Conservation (phyloP, 2,888 invertebrate genomes). For the Calameuta idolon region DNA sequence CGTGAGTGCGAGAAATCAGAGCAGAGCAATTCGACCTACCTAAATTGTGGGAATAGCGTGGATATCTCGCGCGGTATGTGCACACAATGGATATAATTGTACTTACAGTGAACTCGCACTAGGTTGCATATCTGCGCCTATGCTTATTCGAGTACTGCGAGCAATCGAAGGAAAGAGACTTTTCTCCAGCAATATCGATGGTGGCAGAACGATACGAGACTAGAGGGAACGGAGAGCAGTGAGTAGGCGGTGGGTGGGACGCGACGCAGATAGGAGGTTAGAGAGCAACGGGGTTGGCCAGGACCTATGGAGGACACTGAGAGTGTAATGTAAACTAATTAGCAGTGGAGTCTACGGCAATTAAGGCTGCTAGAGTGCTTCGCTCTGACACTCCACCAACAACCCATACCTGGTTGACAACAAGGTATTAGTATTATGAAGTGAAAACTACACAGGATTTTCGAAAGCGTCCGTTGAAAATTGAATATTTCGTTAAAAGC, state of each 20-base stretch:
- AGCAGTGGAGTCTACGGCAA: slow-evolving; percentile 63
- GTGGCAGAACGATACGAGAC: neutral
- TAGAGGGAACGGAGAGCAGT: neutral
- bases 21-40: neutral
- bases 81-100: neutral
- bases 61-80: neutral
- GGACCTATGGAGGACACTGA: slow-evolving; percentile 49
- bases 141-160: neutral
- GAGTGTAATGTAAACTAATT: slow-evolving; percentile 67
- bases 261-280: slow-evolving; percentile 17
- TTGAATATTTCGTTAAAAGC: neutral
- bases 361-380: slow-evolving; percentile 62
- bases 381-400: slow-evolving; percentile 56
- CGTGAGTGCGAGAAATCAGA: neutral
- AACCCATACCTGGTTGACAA: slow-evolving; percentile 12
- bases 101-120: neutral
- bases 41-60: neutral
- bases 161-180: neutral
- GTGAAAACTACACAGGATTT: neutral
- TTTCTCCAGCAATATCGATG: neutral
- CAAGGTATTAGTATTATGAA: neutral
- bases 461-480: neutral
- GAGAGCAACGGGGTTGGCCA: slow-evolving; percentile 12
- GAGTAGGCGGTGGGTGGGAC: neutral
- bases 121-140: neutral